These are phyloP conservation scores for Pomatostomus ruficeps DNA, from an alignment of 2,113 vertebrate species.

Conservation along the genomic window DNA sequence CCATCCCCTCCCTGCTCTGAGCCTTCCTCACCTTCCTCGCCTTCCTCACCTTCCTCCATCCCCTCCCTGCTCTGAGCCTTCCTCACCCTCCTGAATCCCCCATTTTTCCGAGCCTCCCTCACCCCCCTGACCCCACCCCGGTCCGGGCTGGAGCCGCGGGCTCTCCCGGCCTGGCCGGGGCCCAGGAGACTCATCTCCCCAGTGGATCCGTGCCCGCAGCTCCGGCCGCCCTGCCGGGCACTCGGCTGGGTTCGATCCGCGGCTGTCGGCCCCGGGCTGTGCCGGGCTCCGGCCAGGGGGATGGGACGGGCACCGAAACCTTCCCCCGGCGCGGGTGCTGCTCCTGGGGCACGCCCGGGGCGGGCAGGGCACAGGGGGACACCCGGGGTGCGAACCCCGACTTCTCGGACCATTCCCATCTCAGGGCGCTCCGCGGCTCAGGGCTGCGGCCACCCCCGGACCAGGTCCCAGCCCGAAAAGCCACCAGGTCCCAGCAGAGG, in stretches of 20 bases:
- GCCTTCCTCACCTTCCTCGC: not conserved
- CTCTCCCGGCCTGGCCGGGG: not conserved
- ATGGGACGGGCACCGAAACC: not conserved
- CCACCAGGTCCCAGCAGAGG: not conserved
- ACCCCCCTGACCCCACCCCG: not conserved
- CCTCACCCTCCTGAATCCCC: not conserved
- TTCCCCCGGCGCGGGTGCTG: rapidly evolving
- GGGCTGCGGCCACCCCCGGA: rapidly evolving
- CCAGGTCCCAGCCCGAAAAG: not conserved
- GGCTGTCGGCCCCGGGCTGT: not conserved
- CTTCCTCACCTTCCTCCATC: not conserved
- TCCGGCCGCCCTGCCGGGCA: not conserved
- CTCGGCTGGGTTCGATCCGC: not conserved
- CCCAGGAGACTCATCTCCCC: not conserved
- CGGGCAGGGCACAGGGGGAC: not conserved
- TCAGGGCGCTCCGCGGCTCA: rapidly evolving
- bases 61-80: not conserved
- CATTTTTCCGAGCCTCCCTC: no score
- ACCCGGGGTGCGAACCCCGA: not conserved
- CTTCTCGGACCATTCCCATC: rapidly evolving
- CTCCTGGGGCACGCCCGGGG: not conserved
- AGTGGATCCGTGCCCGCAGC: not conserved
- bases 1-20: not conserved
- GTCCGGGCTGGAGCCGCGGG: not conserved
- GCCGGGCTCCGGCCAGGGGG: not conserved